Conservation (phyloP, 2,113 vertebrate genomes). For the Spilogale gracilis region DNA sequence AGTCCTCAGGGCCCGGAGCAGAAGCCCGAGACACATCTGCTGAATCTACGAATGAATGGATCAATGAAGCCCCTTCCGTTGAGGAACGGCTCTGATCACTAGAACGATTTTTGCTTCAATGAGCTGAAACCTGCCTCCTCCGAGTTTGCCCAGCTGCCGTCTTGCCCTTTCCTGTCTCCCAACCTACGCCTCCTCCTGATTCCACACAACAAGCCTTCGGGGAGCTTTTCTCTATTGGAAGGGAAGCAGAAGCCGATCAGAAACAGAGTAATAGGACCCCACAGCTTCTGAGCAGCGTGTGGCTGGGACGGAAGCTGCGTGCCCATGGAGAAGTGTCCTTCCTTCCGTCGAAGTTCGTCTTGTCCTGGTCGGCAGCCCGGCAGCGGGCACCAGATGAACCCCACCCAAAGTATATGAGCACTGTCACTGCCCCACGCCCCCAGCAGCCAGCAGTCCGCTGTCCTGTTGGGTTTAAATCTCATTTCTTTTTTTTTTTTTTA, state of each 20-base stretch:
- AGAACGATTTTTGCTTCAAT: constrained; percentile 1
- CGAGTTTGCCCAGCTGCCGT: not conserved
- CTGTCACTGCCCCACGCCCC: accelerated
- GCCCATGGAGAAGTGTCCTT: accelerated
- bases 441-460: accelerated
- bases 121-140: not conserved
- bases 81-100: not conserved
- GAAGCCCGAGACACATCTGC: not conserved
- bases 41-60: not conserved
- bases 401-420: not conserved
- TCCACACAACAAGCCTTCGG: not conserved
- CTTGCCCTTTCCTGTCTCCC: not conserved
- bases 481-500: not conserved
- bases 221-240: not conserved
- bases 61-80: not conserved
- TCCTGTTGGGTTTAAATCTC: constrained; percentile 48
- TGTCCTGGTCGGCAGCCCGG: not conserved
- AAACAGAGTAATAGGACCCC: not conserved
- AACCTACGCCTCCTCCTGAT: not conserved
- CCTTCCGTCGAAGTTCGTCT: not conserved
- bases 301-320: accelerated
- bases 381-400: not conserved
- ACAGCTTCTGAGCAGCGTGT: not conserved
- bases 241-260: not conserved
- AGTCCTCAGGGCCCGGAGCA: not conserved